These are phyloP conservation scores for Otolemur garnettii DNA, from an alignment of 2,113 vertebrate species.

Conservation along the genomic window DNA sequence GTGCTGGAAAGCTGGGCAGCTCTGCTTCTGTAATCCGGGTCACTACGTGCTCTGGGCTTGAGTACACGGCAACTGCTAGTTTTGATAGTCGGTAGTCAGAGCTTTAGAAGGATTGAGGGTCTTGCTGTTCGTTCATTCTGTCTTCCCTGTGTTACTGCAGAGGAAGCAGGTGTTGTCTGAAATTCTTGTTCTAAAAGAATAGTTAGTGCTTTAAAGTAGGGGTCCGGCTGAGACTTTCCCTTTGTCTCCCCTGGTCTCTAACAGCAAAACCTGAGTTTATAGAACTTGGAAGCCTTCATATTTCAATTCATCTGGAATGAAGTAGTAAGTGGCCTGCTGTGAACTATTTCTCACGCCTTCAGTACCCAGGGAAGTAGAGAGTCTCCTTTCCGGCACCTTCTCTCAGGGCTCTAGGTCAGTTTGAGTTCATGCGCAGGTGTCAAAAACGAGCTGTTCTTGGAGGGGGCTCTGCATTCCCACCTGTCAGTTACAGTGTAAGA, in stretches of 20 bases:
- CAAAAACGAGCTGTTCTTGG: not conserved
- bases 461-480: no score
- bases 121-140: accelerated
- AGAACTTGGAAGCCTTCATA: not conserved
- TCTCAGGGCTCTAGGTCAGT: not conserved
- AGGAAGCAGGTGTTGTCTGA: not conserved
- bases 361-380: accelerated
- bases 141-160: not conserved
- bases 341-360: not conserved
- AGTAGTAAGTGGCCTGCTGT: not conserved
- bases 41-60: not conserved
- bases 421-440: not conserved
- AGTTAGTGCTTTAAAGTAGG: not conserved
- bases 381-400: not conserved
- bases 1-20: not conserved
- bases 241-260: not conserved
- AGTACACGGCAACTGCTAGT: no score
- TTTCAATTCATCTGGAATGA: not conserved
- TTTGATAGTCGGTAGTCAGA: not conserved
- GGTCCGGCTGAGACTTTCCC: not conserved
- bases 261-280: not conserved
- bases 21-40: not conserved
- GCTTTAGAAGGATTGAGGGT: not conserved
- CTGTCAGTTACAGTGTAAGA: no score
- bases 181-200: not conserved